These are phyloP conservation scores for Actinernus sp. DNA, from an alignment of 92 coral and sea anemone species.

Conservation along the genomic window DNA sequence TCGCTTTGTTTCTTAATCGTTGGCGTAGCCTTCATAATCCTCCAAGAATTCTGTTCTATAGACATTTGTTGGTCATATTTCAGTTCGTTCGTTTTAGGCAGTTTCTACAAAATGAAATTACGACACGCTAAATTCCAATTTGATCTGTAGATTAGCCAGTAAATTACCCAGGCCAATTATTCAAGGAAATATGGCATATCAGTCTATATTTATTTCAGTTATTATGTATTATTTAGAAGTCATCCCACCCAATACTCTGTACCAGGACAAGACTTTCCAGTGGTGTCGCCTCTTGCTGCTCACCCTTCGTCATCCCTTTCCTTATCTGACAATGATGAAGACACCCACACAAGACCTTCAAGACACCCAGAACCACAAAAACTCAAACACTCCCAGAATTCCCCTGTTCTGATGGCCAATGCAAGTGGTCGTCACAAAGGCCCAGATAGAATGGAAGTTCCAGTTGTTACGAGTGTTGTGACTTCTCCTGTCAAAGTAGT, in stretches of 20 bases:
- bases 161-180: no score
- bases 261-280: slow-evolving; percentile 16
- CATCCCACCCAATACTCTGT: slow-evolving; percentile 21
- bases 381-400: slow-evolving; percentile 4
- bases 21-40: no score
- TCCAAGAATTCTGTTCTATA: no score
- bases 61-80: no score
- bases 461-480: slow-evolving; percentile 80
- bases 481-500: slow-evolving; percentile 91
- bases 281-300: slow-evolving; percentile 39
- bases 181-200: no score
- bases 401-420: slow-evolving; percentile 74
- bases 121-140: no score
- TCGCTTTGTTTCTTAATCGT: no score
- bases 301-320: slow-evolving; percentile 81
- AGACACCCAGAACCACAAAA: background rate
- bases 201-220: no score
- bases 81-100: no score
- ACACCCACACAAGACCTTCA: slow-evolving; percentile 3
- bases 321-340: slow-evolving; percentile 74
- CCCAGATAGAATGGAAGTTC: slow-evolving; percentile 78
- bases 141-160: no score
- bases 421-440: slow-evolving; percentile 72
- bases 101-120: no score
- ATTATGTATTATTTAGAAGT: background rate